Evolutionary conservation across 2,113 vertebrate genomes (phyloP), one percentile per base, ranked within the genome.

Genomic region (Neotragus moschatus): DNA sequence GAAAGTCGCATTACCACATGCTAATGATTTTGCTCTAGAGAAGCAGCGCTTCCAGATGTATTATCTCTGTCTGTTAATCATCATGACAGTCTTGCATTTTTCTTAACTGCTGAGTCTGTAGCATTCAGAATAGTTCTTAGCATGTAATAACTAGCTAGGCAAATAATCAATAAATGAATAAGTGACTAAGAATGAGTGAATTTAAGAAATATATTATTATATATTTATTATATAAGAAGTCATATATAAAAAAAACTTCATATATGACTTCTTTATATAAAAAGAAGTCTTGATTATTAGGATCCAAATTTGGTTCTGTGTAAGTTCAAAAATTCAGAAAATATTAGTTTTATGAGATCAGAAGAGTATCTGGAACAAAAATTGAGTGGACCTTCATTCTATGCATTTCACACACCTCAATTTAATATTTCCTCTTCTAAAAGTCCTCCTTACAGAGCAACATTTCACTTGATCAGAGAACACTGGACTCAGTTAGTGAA

Each of bases 371-470:
- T 79, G 43, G 9, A 87, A 45, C 43, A 49, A 70, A 87, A 95
- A 2, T 16, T n/a, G 30, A 61, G 3, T 19, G 6, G 23, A 73
- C 0, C 2, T 90, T 90, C 26, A 23, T 30, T 73, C 60, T 51
- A 13, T 88, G 56, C 23, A 43, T 61, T 56, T 61, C 21, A 55
- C 12, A 25, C 1, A 21, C 30, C 1, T 86, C 53, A 15, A 7
- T 21, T 88, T 92, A 82, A 33, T 33, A 49, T 53, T 92, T 96
- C 28, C 10, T 70, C 43, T 84, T 88, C 56, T 19, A 63, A n/a
- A 30, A 30, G 19, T 6, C 21, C 2, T 28, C 25, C 23, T 28
- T 45, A 51, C 30, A 91, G 56, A 94, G 28, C 3, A 36, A 14
- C 19, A 47, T 91, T 82, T 82, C n/a, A 36, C 3, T 47, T 33